Conservation (phyloP, 1,140 invertebrate species). For the Vollenhovia emeryi region DNA sequence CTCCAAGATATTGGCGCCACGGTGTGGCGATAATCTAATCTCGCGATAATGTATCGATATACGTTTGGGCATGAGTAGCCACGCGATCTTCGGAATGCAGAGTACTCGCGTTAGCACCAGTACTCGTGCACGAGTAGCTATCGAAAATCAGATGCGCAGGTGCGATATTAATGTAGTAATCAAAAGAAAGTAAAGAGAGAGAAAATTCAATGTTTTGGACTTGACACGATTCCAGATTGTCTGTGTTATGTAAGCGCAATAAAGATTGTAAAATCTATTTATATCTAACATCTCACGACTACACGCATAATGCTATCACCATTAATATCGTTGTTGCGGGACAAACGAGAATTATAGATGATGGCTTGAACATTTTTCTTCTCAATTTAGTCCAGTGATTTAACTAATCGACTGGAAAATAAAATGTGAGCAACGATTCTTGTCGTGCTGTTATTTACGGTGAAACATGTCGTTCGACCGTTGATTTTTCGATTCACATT, state of each 20-base stretch:
- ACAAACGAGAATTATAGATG: not conserved
- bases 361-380: not conserved
- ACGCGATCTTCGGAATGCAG: conserved; percentile 4
- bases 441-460: conserved; percentile 1
- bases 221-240: not conserved
- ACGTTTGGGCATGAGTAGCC: conserved; percentile 22
- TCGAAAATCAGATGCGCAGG: conserved; percentile 6
- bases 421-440: conserved; percentile 21
- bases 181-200: not conserved
- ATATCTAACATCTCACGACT: not conserved
- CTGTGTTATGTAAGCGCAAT: conserved; percentile 19
- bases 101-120: not conserved
- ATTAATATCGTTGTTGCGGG: not conserved
- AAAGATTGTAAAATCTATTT: conserved; percentile 10
- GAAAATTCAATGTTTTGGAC: not conserved
- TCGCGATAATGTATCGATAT: conserved; percentile 71
- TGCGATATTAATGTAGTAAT: conserved; percentile 13
- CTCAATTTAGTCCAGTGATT: not conserved
- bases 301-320: not conserved
- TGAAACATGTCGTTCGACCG: conserved; percentile 6
- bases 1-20: conserved; percentile 75
- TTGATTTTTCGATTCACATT: conserved; percentile 34
- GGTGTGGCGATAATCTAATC: conserved; percentile 80
- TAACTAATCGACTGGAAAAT: not conserved
- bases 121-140: conserved; percentile 11